Evolutionary conservation across 2,888 invertebrate genomes (phyloP).

Genomic region (Tineola bisselliella): DNA sequence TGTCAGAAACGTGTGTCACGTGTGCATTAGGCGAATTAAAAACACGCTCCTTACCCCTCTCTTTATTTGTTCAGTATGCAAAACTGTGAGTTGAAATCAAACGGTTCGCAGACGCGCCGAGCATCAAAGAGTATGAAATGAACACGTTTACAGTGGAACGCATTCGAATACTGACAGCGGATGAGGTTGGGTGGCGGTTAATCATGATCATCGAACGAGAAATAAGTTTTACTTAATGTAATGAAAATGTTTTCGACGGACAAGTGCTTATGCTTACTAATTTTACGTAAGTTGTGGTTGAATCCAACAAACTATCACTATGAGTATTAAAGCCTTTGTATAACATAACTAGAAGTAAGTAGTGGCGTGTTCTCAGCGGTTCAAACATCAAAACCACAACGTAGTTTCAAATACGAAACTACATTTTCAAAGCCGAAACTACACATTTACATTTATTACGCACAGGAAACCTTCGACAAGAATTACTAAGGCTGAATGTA

Average conservation of each 20-base stretch:
- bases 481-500: slow-evolving; percentile 65
- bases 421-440: slow-evolving; percentile 55
- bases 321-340: neutral
- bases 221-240: slow-evolving; percentile 39
- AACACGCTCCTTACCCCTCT: slow-evolving; percentile 37
- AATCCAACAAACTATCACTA: neutral
- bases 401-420: slow-evolving; percentile 31
- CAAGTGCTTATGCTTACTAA: neutral
- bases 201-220: slow-evolving; percentile 45
- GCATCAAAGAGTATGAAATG: slow-evolving; percentile 54
- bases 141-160: slow-evolving; percentile 49
- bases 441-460: slow-evolving; percentile 40
- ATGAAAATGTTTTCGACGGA: slow-evolving; percentile 21
- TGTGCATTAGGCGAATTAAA: slow-evolving; percentile 67
- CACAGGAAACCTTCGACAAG: slow-evolving; percentile 53
- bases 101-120: slow-evolving; percentile 41
- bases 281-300: neutral
- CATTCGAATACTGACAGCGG: slow-evolving; percentile 32
- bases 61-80: slow-evolving; percentile 41
- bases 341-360: slow-evolving; percentile 4
- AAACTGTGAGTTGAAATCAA: slow-evolving; percentile 43
- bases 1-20: slow-evolving; percentile 21
- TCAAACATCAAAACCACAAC: slow-evolving; percentile 40
- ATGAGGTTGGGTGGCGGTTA: slow-evolving; percentile 27
- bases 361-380: neutral